Evolutionary conservation across 2,113 vertebrate genomes (phyloP).

Genomic region (Gallinago paraguaiae): DNA sequence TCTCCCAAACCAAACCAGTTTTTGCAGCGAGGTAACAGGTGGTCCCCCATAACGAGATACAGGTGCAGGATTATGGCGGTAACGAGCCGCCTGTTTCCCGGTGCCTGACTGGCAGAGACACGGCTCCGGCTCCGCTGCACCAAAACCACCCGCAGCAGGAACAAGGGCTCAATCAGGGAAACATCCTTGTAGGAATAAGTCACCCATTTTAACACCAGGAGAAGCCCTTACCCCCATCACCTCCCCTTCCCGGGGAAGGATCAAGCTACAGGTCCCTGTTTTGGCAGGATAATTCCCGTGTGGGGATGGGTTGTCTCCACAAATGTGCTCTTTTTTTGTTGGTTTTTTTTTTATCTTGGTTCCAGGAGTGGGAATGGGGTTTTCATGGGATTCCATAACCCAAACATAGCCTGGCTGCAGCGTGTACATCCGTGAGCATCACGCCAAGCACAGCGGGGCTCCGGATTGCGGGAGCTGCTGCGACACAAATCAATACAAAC

Average conservation of each 20-base stretch:
- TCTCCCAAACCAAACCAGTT: background rate
- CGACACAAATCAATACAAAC: background rate
- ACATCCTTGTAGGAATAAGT: background rate
- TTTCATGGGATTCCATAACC: accelerated
- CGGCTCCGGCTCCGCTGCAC: background rate
- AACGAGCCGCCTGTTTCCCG: background rate
- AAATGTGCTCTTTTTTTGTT: background rate
- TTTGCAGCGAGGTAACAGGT: background rate
- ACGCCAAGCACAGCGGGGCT: accelerated
- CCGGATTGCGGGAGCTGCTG: accelerated
- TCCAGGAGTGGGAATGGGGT: accelerated
- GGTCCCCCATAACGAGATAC: background rate
- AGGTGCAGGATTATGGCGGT: conserved; percentile 10
- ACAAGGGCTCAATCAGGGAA: background rate
- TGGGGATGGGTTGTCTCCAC: too few species aligned
- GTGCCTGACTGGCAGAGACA: background rate
- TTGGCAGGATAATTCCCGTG: accelerated
- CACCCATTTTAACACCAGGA: background rate
- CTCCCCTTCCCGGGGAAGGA: background rate
- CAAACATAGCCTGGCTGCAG: background rate
- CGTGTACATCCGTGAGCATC: accelerated
- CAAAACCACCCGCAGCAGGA: background rate
- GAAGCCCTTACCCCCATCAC: accelerated
- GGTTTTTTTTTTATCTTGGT: background rate
- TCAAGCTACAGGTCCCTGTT: background rate